A percentile compares a stretch with the other conserved stretches of the same genome.
Conservation (phyloP, 2,888 invertebrate genomes). For the Strigamia transsilvanica region DNA sequence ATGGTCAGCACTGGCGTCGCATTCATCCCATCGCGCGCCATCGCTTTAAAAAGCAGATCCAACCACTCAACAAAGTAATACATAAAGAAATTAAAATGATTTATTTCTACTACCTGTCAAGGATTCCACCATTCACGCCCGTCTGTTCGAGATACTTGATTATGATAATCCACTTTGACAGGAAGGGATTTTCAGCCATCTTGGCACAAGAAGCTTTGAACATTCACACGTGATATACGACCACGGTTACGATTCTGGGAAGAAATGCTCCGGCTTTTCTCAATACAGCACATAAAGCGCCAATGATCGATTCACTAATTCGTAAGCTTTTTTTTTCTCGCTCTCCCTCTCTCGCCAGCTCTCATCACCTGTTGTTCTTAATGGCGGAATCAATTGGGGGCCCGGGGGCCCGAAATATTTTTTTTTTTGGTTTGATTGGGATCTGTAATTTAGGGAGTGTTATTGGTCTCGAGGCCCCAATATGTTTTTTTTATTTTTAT, state of each 20-base stretch:
- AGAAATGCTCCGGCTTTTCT: conserved; percentile 15
- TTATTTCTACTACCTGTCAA: conserved; percentile 20
- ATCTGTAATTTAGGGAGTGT: too few relatives aligned
- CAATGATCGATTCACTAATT: conserved; percentile 20
- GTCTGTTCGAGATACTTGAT: conserved; percentile 6
- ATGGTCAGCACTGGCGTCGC: background rate
- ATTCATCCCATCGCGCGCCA: too few relatives aligned
- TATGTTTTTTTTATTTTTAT: background rate
- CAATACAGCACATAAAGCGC: conserved; percentile 10
- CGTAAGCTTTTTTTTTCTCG: background rate
- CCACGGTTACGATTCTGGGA: background rate
- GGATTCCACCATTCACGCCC: conserved; percentile 1
- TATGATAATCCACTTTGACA: conserved; percentile 10
- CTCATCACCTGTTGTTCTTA: background rate
- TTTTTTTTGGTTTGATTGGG: too few relatives aligned
- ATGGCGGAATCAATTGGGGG: too few relatives aligned
- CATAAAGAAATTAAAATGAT: conserved; percentile 20
- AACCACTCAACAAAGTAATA: conserved; percentile 14
- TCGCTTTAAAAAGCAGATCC: conserved; percentile 1
- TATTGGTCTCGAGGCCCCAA: too few relatives aligned
- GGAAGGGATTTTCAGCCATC: conserved; percentile 10
- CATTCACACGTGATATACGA: conserved; percentile 15
- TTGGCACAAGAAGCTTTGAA: conserved; percentile 8
- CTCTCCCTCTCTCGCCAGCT: too few relatives aligned
- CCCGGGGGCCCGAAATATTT: background rate